A percentile compares a stretch with the other conserved stretches of the same genome.
Evolutionary conservation across 2,113 vertebrate genomes (phyloP).

Genomic region (Brachionichthys hirsutus): DNA sequence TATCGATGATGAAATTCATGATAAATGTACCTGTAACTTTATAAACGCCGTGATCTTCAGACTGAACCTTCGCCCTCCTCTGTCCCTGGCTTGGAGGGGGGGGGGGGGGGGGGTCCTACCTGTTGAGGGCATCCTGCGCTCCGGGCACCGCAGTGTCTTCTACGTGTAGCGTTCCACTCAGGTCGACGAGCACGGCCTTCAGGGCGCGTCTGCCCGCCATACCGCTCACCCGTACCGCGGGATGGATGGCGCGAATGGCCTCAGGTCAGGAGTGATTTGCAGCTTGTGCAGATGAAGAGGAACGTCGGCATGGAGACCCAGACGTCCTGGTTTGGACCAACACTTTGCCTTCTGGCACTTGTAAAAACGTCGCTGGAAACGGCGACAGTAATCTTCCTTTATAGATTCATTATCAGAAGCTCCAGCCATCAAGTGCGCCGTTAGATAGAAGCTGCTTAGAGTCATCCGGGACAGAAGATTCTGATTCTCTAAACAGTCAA

Average conservation of each 20-base stretch:
- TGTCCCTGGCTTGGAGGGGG: neutral
- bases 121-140: slow-evolving; percentile 90
- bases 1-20: too few relatives aligned
- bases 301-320: too few relatives aligned
- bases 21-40: neutral
- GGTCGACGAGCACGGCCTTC: slow-evolving; percentile 94
- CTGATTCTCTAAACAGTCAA: slow-evolving; percentile 33
- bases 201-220: slow-evolving; percentile 85
- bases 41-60: neutral
- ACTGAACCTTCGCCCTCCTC: neutral
- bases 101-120: slow-evolving; percentile 68
- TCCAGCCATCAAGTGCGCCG: neutral
- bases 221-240: slow-evolving; percentile 27
- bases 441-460: slow-evolving; percentile 31
- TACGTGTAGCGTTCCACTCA: slow-evolving; percentile 92
- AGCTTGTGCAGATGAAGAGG: too few relatives aligned
- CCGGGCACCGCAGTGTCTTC: slow-evolving; percentile 91
- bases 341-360: too few relatives aligned
- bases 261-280: neutral
- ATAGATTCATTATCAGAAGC: slow-evolving; percentile 2
- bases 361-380: too few relatives aligned
- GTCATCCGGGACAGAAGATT: neutral
- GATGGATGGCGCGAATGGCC: neutral
- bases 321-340: too few relatives aligned
- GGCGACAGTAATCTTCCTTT: too few relatives aligned